These are phyloP conservation scores for Sigmodon hispidus DNA, from an alignment of 2,113 vertebrate genomes.

Conservation along the genomic window DNA sequence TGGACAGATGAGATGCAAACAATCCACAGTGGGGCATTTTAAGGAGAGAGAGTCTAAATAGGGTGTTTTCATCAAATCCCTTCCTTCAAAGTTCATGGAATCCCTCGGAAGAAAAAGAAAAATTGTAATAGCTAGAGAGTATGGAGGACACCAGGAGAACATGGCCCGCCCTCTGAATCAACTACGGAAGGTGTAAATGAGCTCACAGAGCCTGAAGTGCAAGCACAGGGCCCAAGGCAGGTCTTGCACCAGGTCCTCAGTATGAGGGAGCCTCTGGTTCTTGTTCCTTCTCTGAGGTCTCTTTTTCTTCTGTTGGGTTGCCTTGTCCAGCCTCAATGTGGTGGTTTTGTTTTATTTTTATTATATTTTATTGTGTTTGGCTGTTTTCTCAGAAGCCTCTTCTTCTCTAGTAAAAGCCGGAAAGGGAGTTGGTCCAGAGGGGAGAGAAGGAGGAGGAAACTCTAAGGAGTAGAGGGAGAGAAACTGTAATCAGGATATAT, in stretches of 20 bases:
- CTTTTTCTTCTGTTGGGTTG: not conserved
- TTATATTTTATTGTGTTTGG: not conserved
- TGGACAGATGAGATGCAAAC: no score
- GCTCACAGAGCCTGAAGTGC: not conserved
- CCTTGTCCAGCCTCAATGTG: not conserved
- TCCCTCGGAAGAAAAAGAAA: not conserved
- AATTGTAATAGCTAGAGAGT: not conserved
- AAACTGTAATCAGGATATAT: not conserved
- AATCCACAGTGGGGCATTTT: not conserved
- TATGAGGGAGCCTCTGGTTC: not conserved
- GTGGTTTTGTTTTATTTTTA: not conserved
- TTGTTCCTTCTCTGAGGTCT: not conserved
- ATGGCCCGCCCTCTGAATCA: not conserved
- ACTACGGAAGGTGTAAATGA: not conserved
- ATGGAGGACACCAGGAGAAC: not conserved
- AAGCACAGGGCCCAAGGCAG: not conserved
- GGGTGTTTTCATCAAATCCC: not conserved
- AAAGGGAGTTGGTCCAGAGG: not conserved
- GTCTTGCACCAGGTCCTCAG: not conserved
- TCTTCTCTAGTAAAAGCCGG: not conserved
- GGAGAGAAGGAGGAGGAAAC: not conserved
- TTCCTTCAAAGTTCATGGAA: not conserved
- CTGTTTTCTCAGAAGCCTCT: not conserved
- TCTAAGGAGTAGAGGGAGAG: not conserved
- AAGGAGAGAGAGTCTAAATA: no score